These are phyloP conservation scores for Augochlorella aurata DNA, from an alignment of 2,888 invertebrate species.

Conservation along the genomic window DNA sequence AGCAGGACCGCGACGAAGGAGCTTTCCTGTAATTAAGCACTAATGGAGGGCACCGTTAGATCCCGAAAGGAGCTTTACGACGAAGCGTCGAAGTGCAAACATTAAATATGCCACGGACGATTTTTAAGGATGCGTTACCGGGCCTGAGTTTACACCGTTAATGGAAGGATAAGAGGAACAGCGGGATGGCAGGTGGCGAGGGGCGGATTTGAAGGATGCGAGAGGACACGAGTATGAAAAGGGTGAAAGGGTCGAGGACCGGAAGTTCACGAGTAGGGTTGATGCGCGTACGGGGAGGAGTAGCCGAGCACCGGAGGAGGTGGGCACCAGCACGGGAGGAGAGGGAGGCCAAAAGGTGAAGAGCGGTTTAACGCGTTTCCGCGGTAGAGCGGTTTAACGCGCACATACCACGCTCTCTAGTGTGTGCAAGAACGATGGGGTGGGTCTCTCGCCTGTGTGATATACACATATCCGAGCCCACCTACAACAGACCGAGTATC, in stretches of 20 bases:
- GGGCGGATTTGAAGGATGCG: slow-evolving; percentile 67
- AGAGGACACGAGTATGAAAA: slow-evolving; percentile 69
- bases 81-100: slow-evolving; percentile 67
- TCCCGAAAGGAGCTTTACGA: slow-evolving; percentile 54
- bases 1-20: slow-evolving; percentile 8
- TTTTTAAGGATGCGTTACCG: slow-evolving; percentile 66
- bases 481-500: slow-evolving; percentile 13
- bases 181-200: slow-evolving; percentile 27
- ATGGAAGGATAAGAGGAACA: slow-evolving; percentile 69
- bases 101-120: slow-evolving; percentile 67
- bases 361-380: slow-evolving; percentile 70
- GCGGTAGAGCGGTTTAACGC: slow-evolving; percentile 69
- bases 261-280: slow-evolving; percentile 66
- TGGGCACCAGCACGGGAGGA: neutral
- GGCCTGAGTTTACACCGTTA: slow-evolving; percentile 64
- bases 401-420: slow-evolving; percentile 41
- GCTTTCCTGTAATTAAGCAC: slow-evolving; percentile 59
- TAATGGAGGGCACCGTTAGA: slow-evolving; percentile 59
- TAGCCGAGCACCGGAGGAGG: neutral
- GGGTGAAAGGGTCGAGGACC: slow-evolving; percentile 70
- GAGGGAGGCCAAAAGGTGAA: slow-evolving; percentile 56
- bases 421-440: slow-evolving; percentile 33
- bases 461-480: neutral
- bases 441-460: neutral
- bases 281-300: slow-evolving; percentile 53